Base-by-base conservation (phyloP, 2,888 invertebrate species). In the Athetis lepigone region DNA sequence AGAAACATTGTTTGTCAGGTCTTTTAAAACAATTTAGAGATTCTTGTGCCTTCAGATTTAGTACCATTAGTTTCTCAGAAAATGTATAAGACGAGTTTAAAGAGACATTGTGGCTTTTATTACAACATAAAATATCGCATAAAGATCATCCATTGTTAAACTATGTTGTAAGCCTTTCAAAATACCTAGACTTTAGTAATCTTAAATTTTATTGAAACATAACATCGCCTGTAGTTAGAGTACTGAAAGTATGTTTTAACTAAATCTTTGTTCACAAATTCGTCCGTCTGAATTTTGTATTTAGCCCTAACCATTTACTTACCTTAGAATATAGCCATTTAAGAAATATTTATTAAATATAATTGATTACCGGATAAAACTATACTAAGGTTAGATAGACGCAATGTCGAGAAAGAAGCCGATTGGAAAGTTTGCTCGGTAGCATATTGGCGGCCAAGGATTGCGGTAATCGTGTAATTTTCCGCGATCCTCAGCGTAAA, bases 61-160 rank as follows among this genome's bases (percentile, higher is more conserved):
- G 13, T 4, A 13, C 33, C 37, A 37, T 37, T 37, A 7, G 16
- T 37, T 18, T 37, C 16, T 37, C 7, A 18, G 16, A 37, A 16
- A 37, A 37, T 37, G 7, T 37, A 40, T 33, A 49, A 27, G 29
- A 46, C 16, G 9, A 33, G 33, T 13, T 11, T 4, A 13, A 4
- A 16, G 25, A 27, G 9, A 36, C 67, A 64, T 58, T 66, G 59
- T 61, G 2, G 33, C 39, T 60, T 74, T 72, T 69, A 75, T 62
- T 59, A 62, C 29, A 23, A 21, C 67, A 62, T 75, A 72, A 71
- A 75, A 69, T 70, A 67, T 72, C 67, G 57, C 42, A 16, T 37
- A 40, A 46, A 42, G 62, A 33, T 39, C 51, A 18, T 57, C 23
- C 29, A 56, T 45, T 51, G 45, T 55, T 23, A 18, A 36, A 70